Conservation (phyloP, 2,113 vertebrate genomes). For the Cyanoderma ruficeps region DNA sequence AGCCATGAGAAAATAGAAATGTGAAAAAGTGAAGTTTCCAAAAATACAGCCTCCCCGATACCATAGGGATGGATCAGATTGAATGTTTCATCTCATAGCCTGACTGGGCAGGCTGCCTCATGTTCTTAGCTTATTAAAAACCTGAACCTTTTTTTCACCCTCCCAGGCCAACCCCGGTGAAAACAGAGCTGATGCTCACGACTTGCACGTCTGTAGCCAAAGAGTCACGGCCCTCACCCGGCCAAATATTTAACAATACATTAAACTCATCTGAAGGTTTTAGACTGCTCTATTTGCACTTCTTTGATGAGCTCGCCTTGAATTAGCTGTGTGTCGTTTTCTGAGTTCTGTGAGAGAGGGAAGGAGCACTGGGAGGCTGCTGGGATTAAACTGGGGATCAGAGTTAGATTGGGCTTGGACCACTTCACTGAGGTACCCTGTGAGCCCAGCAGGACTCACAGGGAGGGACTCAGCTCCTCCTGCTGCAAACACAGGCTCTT, state of each 20-base stretch:
- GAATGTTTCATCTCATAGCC: constrained; percentile 66
- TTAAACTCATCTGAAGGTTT: background rate
- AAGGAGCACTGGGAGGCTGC: background rate
- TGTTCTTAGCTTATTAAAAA: constrained; percentile 57
- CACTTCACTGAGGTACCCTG: rapidly evolving
- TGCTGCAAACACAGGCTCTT: background rate
- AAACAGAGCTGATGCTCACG: background rate
- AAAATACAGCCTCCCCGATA: constrained; percentile 73
- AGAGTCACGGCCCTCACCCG: background rate
- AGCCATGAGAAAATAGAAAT: constrained; percentile 75
- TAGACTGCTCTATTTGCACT: background rate
- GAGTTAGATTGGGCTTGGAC: background rate
- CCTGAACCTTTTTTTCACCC: background rate
- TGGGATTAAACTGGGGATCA: background rate
- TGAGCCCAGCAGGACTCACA: background rate
- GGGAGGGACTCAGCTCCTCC: background rate
- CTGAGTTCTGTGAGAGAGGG: background rate
- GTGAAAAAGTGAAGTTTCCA: constrained; percentile 71
- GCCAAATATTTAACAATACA: background rate
- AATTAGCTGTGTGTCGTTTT: background rate
- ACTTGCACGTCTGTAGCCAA: background rate
- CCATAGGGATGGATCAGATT: constrained; percentile 68
- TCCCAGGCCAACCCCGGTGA: background rate
- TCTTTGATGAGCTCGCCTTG: background rate
- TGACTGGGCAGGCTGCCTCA: constrained; percentile 61